Percentiles rank a stretch among this genome's conserved stretches.
These are phyloP conservation scores for Gerris lacustris DNA, from an alignment of 2,888 invertebrate genomes.

Conservation along the genomic window DNA sequence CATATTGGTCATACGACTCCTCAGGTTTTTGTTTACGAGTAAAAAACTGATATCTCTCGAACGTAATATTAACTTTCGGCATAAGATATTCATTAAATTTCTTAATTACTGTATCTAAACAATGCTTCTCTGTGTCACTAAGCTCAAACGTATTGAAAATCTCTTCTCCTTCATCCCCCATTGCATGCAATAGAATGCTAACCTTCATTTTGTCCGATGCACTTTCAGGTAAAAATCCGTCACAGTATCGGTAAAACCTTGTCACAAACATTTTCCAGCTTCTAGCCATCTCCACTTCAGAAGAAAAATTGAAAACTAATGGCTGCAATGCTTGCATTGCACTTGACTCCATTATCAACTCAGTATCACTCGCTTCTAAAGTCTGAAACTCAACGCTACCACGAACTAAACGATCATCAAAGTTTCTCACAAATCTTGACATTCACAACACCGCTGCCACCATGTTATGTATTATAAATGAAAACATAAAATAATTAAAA, in stretches of 20 bases:
- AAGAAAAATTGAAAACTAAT: neutral
- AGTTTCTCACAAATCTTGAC: neutral
- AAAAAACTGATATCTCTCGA: conserved; percentile 29
- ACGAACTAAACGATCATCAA: neutral
- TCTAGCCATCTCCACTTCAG: neutral
- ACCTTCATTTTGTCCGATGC: conserved; percentile 12
- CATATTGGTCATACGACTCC: conserved; percentile 25
- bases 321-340: too few species aligned
- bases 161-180: conserved; percentile 24
- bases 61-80: conserved; percentile 28
- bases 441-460: neutral
- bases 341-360: too few species aligned
- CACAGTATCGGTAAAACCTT: neutral
- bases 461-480: neutral
- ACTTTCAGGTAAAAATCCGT: neutral
- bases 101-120: conserved; percentile 18
- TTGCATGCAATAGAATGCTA: conserved; percentile 11
- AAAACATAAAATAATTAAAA: too few species aligned
- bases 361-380: too few species aligned
- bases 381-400: too few species aligned
- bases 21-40: conserved; percentile 25
- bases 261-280: neutral
- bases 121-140: conserved; percentile 19
- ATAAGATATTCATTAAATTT: conserved; percentile 28
- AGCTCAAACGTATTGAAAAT: conserved; percentile 25